phyloP scores from a whole-genome alignment of 2,888 invertebrate genomes.

The Rhagonycha lutea region DNA sequence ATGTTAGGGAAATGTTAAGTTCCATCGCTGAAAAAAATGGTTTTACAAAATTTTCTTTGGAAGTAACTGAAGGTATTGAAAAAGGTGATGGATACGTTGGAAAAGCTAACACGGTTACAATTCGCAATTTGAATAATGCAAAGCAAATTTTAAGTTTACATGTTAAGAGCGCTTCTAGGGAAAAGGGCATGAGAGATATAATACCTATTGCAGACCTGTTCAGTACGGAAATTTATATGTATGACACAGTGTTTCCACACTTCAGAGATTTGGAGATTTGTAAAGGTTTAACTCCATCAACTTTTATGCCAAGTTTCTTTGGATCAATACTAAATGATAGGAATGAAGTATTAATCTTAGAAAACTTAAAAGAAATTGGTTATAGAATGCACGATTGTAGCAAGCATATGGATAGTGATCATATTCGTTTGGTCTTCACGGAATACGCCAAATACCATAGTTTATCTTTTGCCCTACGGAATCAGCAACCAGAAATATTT shows the following conservation, averaged over 20 bases:
- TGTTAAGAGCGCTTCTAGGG: constrained; percentile 9
- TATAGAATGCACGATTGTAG: constrained; percentile 40
- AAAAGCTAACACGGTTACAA: neutral
- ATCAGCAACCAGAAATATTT: constrained; percentile 34
- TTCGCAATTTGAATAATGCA: neutral
- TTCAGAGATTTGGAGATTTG: constrained; percentile 27
- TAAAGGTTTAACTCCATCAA: constrained; percentile 12
- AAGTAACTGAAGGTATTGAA: neutral
- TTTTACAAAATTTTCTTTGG: neutral
- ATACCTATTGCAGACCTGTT: constrained; percentile 24
- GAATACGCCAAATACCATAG: constrained; percentile 45
- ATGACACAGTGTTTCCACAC: constrained; percentile 27
- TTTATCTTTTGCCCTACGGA: constrained; percentile 40
- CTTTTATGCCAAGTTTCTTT: constrained; percentile 27
- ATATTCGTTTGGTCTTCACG: constrained; percentile 39
- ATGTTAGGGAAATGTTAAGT: neutral
- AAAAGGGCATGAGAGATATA: constrained; percentile 2
- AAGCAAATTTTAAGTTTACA: neutral
- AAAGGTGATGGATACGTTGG: neutral
- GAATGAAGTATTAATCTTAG: constrained; percentile 37
- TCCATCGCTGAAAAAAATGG: neutral
- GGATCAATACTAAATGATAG: constrained; percentile 22
- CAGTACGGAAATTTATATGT: constrained; percentile 32
- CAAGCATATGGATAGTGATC: constrained; percentile 40
- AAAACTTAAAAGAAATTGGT: constrained; percentile 38